Base-by-base conservation (phyloP, 30 jellyfish, hydroid and myxozoan genomes). In the Cassiopea andromeda region DNA sequence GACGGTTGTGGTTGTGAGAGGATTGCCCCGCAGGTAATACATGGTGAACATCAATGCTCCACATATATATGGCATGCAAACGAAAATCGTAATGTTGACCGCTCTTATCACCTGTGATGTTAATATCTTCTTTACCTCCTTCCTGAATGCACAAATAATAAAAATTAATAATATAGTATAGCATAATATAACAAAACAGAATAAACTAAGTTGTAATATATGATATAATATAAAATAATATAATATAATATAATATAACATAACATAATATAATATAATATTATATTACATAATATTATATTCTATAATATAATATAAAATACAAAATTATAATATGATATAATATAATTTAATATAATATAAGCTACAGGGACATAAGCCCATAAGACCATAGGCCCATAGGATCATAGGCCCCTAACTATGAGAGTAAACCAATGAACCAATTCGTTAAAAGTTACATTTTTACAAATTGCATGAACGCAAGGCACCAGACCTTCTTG, bases 31-130 rank as follows among this genome's bases (percentile, higher is more conserved):
- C 77, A 71, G 45, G 86, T 81, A 77, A 70, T 50, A 81, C 79
- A 84, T 71, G 1, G 95, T 44, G 48, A 93, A 88, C 75, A 94
- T 87, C 46, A 90, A 86, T 79, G 90, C 84, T 0, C 84, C 59
- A 61, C 88, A 93, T 7, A 93, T 15, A 61, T 93, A 90, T 10
- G 92, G 81, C 84, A 84, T 77, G 43, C 87, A 81, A 3, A 83
- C 12, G 38, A 68, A 50, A 9, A 78, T 46, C 15, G 92, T 43
- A 2, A 38, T 58, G 79, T 81, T 90, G 12, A 74, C 8, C 2
- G 97, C 80, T 77, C 97, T 81, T 8, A 90, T 27, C 57, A 27
- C 66, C 8, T 87, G 84, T 9, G 90, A 46, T 48, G 19, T 48
- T 1, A 64, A 45, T 18, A 90, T 82, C 77, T 44, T 60, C 50